Percentiles rank a stretch among this genome's conserved stretches.
These are phyloP conservation scores for Eupithecia vulgata DNA, from an alignment of 2,888 invertebrate genomes.

Conservation along the genomic window DNA sequence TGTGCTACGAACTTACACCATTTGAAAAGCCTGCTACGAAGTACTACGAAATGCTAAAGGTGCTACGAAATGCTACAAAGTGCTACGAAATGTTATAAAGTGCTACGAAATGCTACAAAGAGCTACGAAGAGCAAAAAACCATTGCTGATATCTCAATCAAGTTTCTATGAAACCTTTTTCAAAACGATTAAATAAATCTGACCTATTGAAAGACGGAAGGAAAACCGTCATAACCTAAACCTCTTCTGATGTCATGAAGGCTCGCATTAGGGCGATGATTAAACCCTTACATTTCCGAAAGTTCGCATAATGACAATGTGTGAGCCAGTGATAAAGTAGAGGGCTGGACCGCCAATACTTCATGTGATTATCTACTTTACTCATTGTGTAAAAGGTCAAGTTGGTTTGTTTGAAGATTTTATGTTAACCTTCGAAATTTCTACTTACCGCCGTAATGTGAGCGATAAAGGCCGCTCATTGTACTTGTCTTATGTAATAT, in stretches of 20 bases:
- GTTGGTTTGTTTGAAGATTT: not conserved
- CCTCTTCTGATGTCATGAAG: conserved; percentile 27
- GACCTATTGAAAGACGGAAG: conserved; percentile 1
- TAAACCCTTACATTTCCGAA: conserved; percentile 29
- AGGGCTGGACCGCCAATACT: conserved; percentile 24
- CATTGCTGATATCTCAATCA: too few relatives aligned
- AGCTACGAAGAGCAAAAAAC: not conserved
- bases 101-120: not conserved
- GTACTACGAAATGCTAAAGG: too few relatives aligned
- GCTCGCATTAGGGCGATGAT: conserved; percentile 27
- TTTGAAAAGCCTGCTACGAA: too few relatives aligned
- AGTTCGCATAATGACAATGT: conserved; percentile 22
- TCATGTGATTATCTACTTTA: conserved; percentile 17
- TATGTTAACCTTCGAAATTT: not conserved
- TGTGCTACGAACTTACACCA: too few relatives aligned
- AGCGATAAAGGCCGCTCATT: too few relatives aligned
- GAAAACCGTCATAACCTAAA: conserved; percentile 18
- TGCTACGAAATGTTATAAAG: not conserved
- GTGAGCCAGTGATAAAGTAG: conserved; percentile 32
- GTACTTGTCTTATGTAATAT: too few relatives aligned
- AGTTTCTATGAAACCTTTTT: not conserved
- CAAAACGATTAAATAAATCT: conserved; percentile 3
- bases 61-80: not conserved
- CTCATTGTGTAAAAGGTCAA: not conserved
- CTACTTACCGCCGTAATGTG: not conserved